phyloP scores from a whole-genome alignment of 1,140 invertebrate species.

The Eciton burchellii region DNA sequence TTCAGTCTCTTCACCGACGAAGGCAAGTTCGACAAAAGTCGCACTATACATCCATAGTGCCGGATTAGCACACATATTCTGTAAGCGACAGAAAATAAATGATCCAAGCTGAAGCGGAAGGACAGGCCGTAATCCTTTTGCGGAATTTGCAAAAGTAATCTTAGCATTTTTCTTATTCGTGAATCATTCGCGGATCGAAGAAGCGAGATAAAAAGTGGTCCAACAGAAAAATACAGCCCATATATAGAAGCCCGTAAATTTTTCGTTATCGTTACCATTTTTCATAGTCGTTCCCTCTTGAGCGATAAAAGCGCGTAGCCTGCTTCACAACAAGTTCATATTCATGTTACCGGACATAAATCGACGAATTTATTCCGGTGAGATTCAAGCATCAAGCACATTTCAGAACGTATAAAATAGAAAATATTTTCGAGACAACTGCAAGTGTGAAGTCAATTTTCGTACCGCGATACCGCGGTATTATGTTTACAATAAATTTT shows the following conservation, averaged over 20 bases:
- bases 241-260: no score
- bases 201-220: neutral
- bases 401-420: neutral
- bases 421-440: no score
- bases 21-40: constrained; percentile 46
- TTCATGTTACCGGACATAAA: neutral
- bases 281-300: no score
- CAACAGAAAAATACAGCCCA: neutral
- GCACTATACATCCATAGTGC: neutral
- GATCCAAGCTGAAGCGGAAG: neutral
- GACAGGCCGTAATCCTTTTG: constrained; percentile 37
- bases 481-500: no score
- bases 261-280: no score
- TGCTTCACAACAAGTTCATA: neutral
- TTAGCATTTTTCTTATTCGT: neutral
- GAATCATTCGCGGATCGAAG: neutral
- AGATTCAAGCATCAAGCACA: neutral
- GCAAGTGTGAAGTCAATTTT: no score
- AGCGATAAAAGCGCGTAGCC: no score
- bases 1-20: constrained; percentile 9
- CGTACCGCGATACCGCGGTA: no score
- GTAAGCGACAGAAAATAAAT: neutral
- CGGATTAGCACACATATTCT: constrained; percentile 40
- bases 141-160: constrained; percentile 11
- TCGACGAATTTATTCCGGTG: neutral